These are phyloP conservation scores for Nemopilema nomurai DNA, from an alignment of 30 jellyfish, hydroid and myxozoan species.

Conservation along the genomic window DNA sequence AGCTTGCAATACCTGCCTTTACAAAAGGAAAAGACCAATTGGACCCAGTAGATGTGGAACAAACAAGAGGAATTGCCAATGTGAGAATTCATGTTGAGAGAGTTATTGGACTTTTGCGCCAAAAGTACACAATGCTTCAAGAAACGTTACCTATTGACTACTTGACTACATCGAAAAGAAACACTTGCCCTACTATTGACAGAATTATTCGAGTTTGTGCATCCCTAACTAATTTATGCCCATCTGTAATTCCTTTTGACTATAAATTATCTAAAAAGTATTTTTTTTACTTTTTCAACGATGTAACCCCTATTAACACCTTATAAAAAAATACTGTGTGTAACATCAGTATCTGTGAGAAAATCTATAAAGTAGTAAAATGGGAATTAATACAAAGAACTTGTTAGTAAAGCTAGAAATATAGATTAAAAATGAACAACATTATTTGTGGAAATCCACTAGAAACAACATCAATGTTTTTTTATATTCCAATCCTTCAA, in stretches of 20 bases:
- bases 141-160: constrained; percentile 53
- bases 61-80: constrained; percentile 60
- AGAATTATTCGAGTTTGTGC: constrained; percentile 58
- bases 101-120: constrained; percentile 64
- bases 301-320: background rate
- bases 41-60: constrained; percentile 34
- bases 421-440: background rate
- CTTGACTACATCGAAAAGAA: constrained; percentile 47
- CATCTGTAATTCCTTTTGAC: constrained; percentile 59
- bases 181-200: constrained; percentile 40
- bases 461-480: constrained; percentile 41
- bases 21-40: constrained; percentile 52
- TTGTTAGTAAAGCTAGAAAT: background rate
- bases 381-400: background rate
- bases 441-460: constrained; percentile 24
- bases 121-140: constrained; percentile 53
- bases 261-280: constrained; percentile 19
- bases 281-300: constrained; percentile 11
- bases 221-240: constrained; percentile 60
- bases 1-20: constrained; percentile 61
- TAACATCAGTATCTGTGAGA: constrained; percentile 2
- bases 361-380: background rate
- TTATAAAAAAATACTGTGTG: background rate
- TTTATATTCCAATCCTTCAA: constrained; percentile 47
- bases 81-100: constrained; percentile 57